Evolutionary conservation across 2,797 vertebrate genomes (phyloP).

Genomic region (Tarsius wallacei): DNA sequence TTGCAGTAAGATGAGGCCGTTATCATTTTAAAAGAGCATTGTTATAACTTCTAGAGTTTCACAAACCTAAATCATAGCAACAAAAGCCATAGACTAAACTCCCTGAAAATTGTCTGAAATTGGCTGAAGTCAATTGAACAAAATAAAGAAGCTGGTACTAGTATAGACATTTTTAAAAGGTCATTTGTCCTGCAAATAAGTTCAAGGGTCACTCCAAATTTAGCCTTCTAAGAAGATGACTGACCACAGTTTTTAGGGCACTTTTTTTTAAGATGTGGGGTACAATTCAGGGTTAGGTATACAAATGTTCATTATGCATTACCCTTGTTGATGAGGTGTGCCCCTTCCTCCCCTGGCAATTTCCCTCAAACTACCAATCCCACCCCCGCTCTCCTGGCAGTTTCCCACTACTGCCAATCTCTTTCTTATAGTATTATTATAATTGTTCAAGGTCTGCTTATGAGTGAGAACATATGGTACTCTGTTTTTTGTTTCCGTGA

Average conservation of each 20-base stretch:
- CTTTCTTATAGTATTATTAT: too few relatives aligned
- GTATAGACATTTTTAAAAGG: not conserved
- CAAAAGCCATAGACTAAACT: constrained; percentile 18
- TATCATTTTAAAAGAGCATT: not conserved
- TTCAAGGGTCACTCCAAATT: not conserved
- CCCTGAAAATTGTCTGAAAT: constrained; percentile 32
- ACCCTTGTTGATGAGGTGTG: too few relatives aligned
- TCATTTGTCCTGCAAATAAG: constrained; percentile 18
- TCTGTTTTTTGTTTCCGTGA: too few relatives aligned
- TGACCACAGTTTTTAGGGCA: not conserved
- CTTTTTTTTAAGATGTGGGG: not conserved
- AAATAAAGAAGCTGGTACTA: not conserved
- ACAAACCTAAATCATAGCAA: not conserved
- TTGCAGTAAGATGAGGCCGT: not conserved
- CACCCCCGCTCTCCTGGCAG: too few relatives aligned
- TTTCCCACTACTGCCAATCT: too few relatives aligned
- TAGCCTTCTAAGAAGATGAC: not conserved
- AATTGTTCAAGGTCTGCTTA: too few relatives aligned
- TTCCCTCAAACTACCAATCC: too few relatives aligned
- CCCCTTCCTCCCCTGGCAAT: too few relatives aligned
- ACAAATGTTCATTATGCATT: too few relatives aligned
- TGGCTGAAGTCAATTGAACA: not conserved
- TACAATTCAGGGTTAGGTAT: too few relatives aligned
- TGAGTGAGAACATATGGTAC: too few relatives aligned
- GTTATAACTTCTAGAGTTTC: not conserved